Conservation (phyloP, 2,888 invertebrate species). For the Thymelicus lineola region DNA sequence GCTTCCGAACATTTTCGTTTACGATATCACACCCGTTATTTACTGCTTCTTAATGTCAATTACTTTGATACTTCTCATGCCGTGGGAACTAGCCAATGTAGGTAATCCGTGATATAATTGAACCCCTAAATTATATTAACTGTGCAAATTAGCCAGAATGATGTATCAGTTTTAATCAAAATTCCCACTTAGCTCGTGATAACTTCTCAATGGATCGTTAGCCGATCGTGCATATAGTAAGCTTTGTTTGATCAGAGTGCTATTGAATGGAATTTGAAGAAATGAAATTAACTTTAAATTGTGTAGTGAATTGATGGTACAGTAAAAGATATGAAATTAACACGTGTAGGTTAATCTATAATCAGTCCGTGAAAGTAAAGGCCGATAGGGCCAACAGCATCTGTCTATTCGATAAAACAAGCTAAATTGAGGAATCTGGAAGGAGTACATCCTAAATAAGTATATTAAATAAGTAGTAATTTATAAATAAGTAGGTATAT, state of each 20-base stretch:
- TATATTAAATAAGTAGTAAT: no score
- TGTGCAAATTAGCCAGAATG: conserved; percentile 69
- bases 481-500: no score
- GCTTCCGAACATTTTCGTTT: conserved; percentile 24
- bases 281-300: conserved; percentile 3
- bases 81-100: conserved; percentile 26
- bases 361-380: no score
- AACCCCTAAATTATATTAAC: conserved; percentile 46
- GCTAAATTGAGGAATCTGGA: no score
- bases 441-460: no score
- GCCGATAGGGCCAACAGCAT: no score
- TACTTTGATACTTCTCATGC: conserved; percentile 13
- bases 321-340: neutral
- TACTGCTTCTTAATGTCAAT: conserved; percentile 21
- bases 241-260: neutral
- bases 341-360: neutral
- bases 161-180: conserved; percentile 57
- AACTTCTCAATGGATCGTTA: conserved; percentile 39
- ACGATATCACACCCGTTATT: conserved; percentile 27
- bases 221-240: conserved; percentile 36
- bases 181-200: conserved; percentile 28
- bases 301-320: neutral
- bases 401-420: no score
- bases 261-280: conserved; percentile 4
- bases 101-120: neutral